Conservation (phyloP, 2,113 vertebrate species). For the Trochalopteron elliotii region DNA sequence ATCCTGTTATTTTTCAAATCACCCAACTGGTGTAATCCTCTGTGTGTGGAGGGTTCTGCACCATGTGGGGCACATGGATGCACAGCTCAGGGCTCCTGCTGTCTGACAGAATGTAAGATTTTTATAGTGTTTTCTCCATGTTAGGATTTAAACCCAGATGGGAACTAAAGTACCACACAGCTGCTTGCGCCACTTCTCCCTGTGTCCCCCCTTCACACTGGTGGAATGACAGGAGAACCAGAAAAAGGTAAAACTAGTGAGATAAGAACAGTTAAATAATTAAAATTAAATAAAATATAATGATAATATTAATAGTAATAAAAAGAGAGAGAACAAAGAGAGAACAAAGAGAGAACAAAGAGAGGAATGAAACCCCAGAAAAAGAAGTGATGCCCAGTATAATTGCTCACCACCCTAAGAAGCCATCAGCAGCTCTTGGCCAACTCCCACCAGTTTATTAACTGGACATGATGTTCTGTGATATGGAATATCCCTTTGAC, state of each 20-base stretch:
- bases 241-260: background rate
- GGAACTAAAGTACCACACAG: background rate
- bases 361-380: background rate
- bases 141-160: background rate
- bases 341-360: background rate
- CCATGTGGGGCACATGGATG: fast-evolving
- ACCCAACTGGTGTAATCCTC: background rate
- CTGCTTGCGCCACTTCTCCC: background rate
- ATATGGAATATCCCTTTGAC: background rate
- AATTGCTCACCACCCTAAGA: background rate
- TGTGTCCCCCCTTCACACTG: background rate
- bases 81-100: background rate
- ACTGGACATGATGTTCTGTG: background rate
- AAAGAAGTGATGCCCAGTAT: background rate
- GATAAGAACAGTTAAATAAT: background rate
- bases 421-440: fast-evolving
- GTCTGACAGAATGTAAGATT: background rate
- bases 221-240: background rate
- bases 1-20: background rate
- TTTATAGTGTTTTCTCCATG: background rate
- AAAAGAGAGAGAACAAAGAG: background rate
- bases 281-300: background rate
- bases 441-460: background rate
- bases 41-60: background rate
- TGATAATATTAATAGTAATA: background rate